A percentile compares a stretch with the other conserved stretches of the same genome.
Conservation (phyloP, 2,888 invertebrate genomes). For the Lasioglossum lativentre region DNA sequence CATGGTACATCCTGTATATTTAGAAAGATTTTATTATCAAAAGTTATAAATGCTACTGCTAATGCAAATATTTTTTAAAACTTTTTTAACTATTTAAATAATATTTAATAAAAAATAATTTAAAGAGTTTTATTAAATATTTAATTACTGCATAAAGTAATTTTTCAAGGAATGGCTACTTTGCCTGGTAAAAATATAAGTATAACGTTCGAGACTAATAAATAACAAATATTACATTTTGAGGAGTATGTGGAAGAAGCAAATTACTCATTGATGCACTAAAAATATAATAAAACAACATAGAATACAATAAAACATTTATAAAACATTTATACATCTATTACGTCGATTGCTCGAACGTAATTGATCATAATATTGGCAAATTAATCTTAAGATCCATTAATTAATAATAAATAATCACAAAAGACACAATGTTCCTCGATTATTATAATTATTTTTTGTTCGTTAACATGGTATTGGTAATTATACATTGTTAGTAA, state of each 20-base stretch:
- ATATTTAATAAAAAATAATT: background rate
- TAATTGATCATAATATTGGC: background rate
- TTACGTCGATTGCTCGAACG: background rate
- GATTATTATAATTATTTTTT: constrained; percentile 2
- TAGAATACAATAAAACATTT: constrained; percentile 28
- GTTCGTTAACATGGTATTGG: constrained; percentile 25
- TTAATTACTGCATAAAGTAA: background rate
- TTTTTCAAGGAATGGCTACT: background rate
- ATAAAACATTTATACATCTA: constrained; percentile 31
- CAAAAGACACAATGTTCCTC: constrained; percentile 7
- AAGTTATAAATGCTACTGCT: background rate
- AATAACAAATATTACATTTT: background rate
- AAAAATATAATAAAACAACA: constrained; percentile 26
- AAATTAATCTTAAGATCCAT: background rate
- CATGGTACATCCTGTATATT: background rate
- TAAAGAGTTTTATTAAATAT: background rate
- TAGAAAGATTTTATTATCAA: background rate
- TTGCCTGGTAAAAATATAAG: background rate
- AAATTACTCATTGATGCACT: background rate
- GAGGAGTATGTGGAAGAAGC: background rate
- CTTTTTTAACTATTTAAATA: background rate
- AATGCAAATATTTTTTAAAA: background rate
- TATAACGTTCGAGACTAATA: background rate
- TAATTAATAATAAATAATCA: constrained; percentile 7
- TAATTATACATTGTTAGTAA: constrained; percentile 33